A percentile compares a stretch with the other conserved stretches of the same genome.
Evolutionary conservation across 2,888 invertebrate genomes (phyloP).

Genomic region (Prostheceraeus crozeri): DNA sequence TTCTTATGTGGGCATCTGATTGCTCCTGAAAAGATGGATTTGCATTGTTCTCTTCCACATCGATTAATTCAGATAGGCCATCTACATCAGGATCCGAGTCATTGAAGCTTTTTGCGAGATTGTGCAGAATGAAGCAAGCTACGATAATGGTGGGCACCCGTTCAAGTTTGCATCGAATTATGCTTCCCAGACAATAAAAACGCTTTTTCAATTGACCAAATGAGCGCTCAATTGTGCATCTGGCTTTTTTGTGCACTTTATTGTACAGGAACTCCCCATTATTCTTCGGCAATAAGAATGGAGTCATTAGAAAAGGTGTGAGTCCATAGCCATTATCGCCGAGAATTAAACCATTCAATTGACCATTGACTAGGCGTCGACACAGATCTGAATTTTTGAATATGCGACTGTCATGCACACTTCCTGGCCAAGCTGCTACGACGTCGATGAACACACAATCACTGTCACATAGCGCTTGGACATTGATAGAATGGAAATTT

Average conservation of each 20-base stretch:
- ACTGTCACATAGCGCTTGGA: slow-evolving; percentile 9
- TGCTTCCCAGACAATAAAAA: slow-evolving; percentile 3
- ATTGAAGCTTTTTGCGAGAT: not conserved
- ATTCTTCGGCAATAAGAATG: not conserved
- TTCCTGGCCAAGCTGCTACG: slow-evolving; percentile 11
- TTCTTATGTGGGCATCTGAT: no score
- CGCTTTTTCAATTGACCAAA: slow-evolving; percentile 9
- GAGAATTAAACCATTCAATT: slow-evolving; percentile 4
- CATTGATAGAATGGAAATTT: not conserved
- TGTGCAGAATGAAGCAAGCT: slow-evolving; percentile 1
- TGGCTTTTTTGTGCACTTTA: not conserved
- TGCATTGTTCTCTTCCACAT: no score
- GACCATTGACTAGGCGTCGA: no score
- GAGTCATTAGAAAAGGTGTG: slow-evolving; percentile 1
- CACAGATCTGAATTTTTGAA: slow-evolving; percentile 11
- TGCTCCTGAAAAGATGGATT: no score
- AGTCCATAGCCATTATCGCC: slow-evolving; percentile 8
- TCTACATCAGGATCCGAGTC: no score
- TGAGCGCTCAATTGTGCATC: not conserved
- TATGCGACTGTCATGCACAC: slow-evolving; percentile 11
- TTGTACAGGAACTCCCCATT: not conserved
- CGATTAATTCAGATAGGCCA: no score
- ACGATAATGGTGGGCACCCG: not conserved
- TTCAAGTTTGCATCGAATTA: not conserved
- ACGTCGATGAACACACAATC: slow-evolving; percentile 13